A percentile compares a stretch with the other conserved stretches of the same genome.
Evolutionary conservation across 2,797 vertebrate species (phyloP).

Genomic region (Acrocephalus scirpaceus): DNA sequence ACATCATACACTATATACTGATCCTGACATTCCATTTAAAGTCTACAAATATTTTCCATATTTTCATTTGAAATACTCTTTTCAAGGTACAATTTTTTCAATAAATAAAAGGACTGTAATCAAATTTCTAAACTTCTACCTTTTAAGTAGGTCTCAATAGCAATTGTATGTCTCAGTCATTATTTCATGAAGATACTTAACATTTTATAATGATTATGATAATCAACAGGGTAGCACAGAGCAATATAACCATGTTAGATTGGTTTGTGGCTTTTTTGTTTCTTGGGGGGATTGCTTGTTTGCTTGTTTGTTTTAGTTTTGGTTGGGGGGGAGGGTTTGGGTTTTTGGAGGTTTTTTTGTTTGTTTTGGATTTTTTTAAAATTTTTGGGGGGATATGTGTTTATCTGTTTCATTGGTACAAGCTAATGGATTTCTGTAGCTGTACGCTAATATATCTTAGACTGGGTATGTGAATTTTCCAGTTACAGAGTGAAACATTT

Average conservation of each 20-base stretch:
- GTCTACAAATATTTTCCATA: neutral
- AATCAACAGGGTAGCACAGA: neutral
- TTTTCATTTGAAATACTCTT: neutral
- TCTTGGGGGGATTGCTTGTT: no score
- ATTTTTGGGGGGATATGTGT: rapidly evolving
- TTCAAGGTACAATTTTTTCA: neutral
- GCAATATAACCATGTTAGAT: neutral
- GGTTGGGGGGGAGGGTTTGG: neutral
- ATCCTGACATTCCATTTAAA: neutral
- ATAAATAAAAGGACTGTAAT: neutral
- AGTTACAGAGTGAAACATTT: neutral
- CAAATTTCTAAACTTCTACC: neutral
- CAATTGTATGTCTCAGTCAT: neutral
- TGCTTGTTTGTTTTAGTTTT: neutral
- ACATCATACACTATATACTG: neutral
- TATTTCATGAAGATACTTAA: neutral
- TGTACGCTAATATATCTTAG: neutral
- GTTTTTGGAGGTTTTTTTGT: neutral
- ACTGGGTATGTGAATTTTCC: neutral
- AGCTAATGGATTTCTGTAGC: neutral
- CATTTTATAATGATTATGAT: neutral
- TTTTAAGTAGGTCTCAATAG: neutral
- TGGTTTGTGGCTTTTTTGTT: neutral
- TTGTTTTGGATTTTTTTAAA: neutral
- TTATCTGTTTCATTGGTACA: neutral